These are phyloP conservation scores for Gari tellinella DNA, from an alignment of 2,888 invertebrate genomes.

Conservation along the genomic window DNA sequence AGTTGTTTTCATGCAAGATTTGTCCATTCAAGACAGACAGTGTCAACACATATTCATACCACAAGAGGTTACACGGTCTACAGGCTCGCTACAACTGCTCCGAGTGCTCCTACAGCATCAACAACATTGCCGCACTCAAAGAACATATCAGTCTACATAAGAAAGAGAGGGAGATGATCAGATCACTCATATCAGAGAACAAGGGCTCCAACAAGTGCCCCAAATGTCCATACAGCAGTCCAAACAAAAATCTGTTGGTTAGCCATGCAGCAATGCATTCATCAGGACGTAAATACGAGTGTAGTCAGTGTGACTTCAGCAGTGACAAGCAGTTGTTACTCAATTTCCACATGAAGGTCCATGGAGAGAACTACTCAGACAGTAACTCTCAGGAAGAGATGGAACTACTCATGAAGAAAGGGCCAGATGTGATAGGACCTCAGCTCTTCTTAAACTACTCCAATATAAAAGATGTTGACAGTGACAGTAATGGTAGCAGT, in stretches of 20 bases:
- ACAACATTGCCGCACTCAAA: slow-evolving; percentile 63
- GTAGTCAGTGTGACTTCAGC: slow-evolving; percentile 69
- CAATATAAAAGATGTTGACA: slow-evolving; percentile 50
- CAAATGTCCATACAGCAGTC: slow-evolving; percentile 70
- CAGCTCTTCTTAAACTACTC: slow-evolving; percentile 62
- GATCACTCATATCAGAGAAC: slow-evolving; percentile 14
- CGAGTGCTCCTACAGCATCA: slow-evolving; percentile 73
- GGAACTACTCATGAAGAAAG: slow-evolving; percentile 49
- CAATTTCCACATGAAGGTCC: slow-evolving; percentile 62
- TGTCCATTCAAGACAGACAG: slow-evolving; percentile 74
- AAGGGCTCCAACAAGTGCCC: slow-evolving; percentile 56
- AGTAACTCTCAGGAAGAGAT: slow-evolving; percentile 51
- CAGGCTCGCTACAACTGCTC: slow-evolving; percentile 71
- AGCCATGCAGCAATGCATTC: slow-evolving; percentile 68
- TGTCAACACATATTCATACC: slow-evolving; percentile 67
- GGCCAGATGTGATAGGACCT: slow-evolving; percentile 61
- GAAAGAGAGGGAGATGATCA: slow-evolving; percentile 50
- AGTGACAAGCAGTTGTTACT: slow-evolving; percentile 55
- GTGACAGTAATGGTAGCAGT: slow-evolving; percentile 49
- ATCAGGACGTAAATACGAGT: slow-evolving; percentile 64
- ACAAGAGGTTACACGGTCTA: slow-evolving; percentile 72
- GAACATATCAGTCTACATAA: slow-evolving; percentile 71
- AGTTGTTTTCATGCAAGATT: slow-evolving; percentile 65
- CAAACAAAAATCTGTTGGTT: slow-evolving; percentile 61
- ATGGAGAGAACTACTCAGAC: slow-evolving; percentile 50